Conservation (phyloP, 2,797 vertebrate genomes). For the Hafferia zeledoni region DNA sequence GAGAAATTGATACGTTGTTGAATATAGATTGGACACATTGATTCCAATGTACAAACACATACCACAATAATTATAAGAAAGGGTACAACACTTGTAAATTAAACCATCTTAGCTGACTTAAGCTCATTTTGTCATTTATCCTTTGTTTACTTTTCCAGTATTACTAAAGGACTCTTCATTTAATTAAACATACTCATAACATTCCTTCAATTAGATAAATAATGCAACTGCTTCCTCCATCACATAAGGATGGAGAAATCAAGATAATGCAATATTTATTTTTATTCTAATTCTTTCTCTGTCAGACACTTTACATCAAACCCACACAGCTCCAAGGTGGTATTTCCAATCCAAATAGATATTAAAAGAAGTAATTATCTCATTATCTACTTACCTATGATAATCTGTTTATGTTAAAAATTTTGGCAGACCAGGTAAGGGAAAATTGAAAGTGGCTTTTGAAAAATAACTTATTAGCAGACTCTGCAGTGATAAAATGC, state of each 20-base stretch:
- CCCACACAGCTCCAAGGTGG: neutral
- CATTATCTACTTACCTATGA: constrained; percentile 12
- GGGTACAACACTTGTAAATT: neutral
- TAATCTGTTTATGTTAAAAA: constrained; percentile 32
- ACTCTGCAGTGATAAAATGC: constrained; percentile 8
- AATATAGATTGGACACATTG: constrained; percentile 40
- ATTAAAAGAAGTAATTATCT: constrained; percentile 5
- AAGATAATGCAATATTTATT: constrained; percentile 58
- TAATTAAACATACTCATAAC: constrained; percentile 31
- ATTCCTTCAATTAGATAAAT: constrained; percentile 57
- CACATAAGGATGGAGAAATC: neutral
- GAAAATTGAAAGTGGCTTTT: neutral
- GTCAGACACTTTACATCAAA: constrained; percentile 1
- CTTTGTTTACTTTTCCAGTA: constrained; percentile 36
- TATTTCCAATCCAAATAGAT: neutral
- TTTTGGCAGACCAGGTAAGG: constrained; percentile 17
- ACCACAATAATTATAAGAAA: neutral
- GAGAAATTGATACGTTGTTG: constrained; percentile 7
- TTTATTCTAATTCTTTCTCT: constrained; percentile 28
- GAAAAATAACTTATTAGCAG: constrained; percentile 40
- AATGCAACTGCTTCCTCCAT: constrained; percentile 22
- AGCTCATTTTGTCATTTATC: constrained; percentile 44
- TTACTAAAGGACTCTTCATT: constrained; percentile 19
- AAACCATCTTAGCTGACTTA: neutral
- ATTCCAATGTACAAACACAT: constrained; percentile 11